phyloP scores from a whole-genome alignment of 2,888 invertebrate species.

The Drosophila mettleri region DNA sequence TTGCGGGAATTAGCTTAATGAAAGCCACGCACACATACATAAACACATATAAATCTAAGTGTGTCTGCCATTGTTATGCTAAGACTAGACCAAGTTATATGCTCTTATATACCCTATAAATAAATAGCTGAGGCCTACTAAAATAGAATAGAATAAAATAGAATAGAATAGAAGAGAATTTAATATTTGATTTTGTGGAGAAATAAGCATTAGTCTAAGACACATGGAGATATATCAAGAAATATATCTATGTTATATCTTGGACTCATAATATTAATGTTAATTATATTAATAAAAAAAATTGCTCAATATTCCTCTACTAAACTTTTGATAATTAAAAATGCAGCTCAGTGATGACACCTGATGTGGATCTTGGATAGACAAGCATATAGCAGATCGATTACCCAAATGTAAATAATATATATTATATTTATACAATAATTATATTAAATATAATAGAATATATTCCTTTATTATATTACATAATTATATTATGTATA shows the following conservation, averaged over 20 bases:
- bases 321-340: neutral
- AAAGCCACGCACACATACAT: constrained; percentile 47
- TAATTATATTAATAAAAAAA: too few species aligned
- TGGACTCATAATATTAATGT: neutral
- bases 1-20: constrained; percentile 77
- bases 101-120: constrained; percentile 20
- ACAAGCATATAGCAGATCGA: too few species aligned
- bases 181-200: neutral
- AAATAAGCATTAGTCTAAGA: neutral
- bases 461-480: too few species aligned
- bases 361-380: too few species aligned
- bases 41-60: constrained; percentile 8
- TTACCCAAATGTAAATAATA: too few species aligned
- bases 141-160: neutral
- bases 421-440: too few species aligned
- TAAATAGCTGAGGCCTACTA: neutral
- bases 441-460: too few species aligned
- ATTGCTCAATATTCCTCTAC: too few species aligned
- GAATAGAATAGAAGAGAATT: neutral
- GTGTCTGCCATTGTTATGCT: constrained; percentile 29
- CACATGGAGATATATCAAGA: neutral
- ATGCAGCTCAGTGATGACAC: too few species aligned
- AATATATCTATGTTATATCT: neutral
- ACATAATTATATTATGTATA: too few species aligned
- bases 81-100: neutral